Percentiles rank a stretch among this genome's conserved stretches.
Conservation (phyloP, 1,140 invertebrate genomes). For the Artemia franciscana region DNA sequence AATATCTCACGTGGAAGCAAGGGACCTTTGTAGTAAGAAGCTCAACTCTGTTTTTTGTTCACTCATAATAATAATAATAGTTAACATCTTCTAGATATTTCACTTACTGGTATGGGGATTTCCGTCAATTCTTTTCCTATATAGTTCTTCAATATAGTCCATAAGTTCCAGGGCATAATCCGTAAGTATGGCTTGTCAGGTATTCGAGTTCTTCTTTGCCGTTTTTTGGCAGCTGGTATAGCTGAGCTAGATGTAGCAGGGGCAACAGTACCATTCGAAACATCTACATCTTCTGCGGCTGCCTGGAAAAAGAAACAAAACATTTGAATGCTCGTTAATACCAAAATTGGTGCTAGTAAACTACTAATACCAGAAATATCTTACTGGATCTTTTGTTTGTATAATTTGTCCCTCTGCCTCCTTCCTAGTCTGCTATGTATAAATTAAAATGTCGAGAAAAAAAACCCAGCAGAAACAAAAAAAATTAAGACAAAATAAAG, state of each 20-base stretch:
- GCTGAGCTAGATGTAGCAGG: not conserved
- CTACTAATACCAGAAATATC: no score
- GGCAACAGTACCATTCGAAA: constrained; percentile 3
- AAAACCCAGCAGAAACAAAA: no score
- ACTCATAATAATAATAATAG: not conserved
- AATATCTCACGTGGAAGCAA: no score
- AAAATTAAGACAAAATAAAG: no score
- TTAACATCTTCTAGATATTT: no score
- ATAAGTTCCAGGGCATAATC: constrained; percentile 84
- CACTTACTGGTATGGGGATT: constrained; percentile 83
- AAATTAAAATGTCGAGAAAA: no score
- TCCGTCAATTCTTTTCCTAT: constrained; percentile 97
- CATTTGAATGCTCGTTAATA: not conserved
- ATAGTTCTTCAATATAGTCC: constrained; percentile 99
- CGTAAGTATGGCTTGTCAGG: constrained; percentile 87
- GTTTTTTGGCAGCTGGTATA: constrained; percentile 6
- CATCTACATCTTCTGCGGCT: not conserved
- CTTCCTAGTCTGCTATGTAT: no score
- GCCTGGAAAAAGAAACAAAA: not conserved
- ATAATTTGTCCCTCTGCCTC: no score
- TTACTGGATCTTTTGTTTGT: no score
- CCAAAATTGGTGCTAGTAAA: not conserved
- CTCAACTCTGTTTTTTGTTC: not conserved
- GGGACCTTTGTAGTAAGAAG: no score
- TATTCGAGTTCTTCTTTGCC: constrained; percentile 41